Evolutionary conservation across 2,797 vertebrate species (phyloP), one percentile per base, ranked within the genome.

Genomic region (Cossypha polioptera): DNA sequence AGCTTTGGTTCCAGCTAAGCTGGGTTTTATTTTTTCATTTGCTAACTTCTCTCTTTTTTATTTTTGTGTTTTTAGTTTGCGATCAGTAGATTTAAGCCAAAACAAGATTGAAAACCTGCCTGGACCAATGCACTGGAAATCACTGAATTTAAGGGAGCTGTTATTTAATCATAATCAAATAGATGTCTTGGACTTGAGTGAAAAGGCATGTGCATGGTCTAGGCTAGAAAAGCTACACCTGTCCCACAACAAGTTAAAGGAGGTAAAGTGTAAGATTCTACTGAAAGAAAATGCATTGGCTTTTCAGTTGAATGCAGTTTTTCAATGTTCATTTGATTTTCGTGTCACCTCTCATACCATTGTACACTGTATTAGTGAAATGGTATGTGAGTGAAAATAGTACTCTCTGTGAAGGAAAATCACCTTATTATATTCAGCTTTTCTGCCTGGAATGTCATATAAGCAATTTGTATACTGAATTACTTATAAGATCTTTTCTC

Each of bases 201-300:
- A 98, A 92, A 98, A 98, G 7, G 96, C 98, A 28, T 92, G 95
- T 94, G 97, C 96, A 6, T 99, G 99, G 99, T 97, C 98, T 91
- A 94, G 99, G 58, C 97, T 99, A 86, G 99, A 99, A 98, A 99
- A 99, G 65, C 97, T 99, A 10, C 98, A 99, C 91, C 97, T 99
- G 68, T 98, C 98, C 57, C 97, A 98, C 96, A 99, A 99, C 97
- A 98, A 98, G 84, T 97, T 99, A 59, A 98, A 98, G 26, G 98
- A 99, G 99, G 99, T 99, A 97, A 95, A 65, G 69, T 57, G 8
- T 59, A 42, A 74, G 17, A 53, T 28, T 84, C 78, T 89, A 28
- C 59, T 14, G 75, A 63, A 76, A 88, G 81, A 89, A 91, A 91
- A 67, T 43, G 0, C 82, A 86, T 40, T 62, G 2, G 15, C 7